Conservation (phyloP, 1,140 invertebrate species). For the Plectrocnemia conspersa region DNA sequence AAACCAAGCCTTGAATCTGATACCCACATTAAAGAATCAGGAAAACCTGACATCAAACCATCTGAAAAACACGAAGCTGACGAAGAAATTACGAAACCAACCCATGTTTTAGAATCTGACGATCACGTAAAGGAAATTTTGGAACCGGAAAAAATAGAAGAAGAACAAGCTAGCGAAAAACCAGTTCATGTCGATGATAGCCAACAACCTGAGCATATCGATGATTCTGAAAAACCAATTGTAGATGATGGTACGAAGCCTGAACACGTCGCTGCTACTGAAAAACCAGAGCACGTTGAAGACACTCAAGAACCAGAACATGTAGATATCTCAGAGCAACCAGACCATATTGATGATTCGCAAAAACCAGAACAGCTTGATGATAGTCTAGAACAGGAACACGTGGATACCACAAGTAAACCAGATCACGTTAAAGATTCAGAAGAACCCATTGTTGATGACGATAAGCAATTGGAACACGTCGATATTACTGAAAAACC, state of each 20-base stretch:
- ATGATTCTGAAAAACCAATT: constrained; percentile 7
- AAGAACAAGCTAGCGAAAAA: background rate
- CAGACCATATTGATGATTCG: background rate
- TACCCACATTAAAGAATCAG: too few relatives aligned
- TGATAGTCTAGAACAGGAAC: constrained; percentile 6
- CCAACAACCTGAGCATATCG: background rate
- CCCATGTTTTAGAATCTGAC: background rate
- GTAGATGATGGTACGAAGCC: background rate
- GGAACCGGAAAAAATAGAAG: too few relatives aligned
- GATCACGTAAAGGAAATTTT: too few relatives aligned
- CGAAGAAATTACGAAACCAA: background rate
- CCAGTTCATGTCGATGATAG: too few relatives aligned
- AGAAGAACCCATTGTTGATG: constrained; percentile 4
- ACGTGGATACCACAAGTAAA: constrained; percentile 10
- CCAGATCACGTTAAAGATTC: constrained; percentile 12
- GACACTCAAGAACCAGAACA: constrained; percentile 6
- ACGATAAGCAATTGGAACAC: background rate
- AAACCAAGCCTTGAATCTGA: too few relatives aligned
- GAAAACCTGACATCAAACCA: too few relatives aligned
- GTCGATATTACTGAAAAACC: constrained; percentile 3
- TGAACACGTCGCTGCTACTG: too few relatives aligned
- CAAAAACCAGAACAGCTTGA: background rate
- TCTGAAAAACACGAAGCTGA: background rate
- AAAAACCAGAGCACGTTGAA: constrained; percentile 7
- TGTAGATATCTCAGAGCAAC: constrained; percentile 9